Conservation (phyloP, 2,888 invertebrate species). For the Shargacucullia verbasci region DNA sequence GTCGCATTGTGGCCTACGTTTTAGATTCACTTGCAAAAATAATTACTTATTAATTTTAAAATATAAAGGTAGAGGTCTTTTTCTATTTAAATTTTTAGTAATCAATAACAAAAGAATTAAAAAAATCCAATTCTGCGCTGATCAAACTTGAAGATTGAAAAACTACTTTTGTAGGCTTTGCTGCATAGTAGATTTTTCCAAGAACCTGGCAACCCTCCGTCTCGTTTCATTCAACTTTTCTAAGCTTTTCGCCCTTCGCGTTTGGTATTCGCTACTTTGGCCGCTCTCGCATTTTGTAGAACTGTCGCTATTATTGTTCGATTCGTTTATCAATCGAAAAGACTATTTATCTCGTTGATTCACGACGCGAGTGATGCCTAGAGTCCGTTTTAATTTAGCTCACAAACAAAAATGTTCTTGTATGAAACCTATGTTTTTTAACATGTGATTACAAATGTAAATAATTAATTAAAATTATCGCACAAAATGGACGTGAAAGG, state of each 20-base stretch:
- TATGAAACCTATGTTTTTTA: slow-evolving; percentile 57
- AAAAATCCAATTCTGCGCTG: too few relatives aligned
- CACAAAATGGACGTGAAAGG: slow-evolving; percentile 82
- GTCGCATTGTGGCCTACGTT: too few relatives aligned
- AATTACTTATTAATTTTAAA: too few relatives aligned
- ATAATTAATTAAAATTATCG: slow-evolving; percentile 76
- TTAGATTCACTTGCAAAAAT: too few relatives aligned
- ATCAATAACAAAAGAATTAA: too few relatives aligned
- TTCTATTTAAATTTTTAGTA: too few relatives aligned
- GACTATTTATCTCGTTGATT: slow-evolving; percentile 48
- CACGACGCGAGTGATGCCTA: slow-evolving; percentile 67
- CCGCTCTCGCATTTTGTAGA: slow-evolving; percentile 38
- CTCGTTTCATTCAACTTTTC: slow-evolving; percentile 56
- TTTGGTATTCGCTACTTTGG: slow-evolving; percentile 59
- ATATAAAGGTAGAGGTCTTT: too few relatives aligned
- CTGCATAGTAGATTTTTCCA: slow-evolving; percentile 93
- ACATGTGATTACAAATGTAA: slow-evolving; percentile 83
- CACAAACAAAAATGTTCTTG: slow-evolving; percentile 57
- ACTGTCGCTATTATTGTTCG: slow-evolving; percentile 36
- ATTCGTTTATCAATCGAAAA: slow-evolving; percentile 39
- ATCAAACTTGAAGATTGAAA: too few relatives aligned
- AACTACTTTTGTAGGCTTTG: slow-evolving; percentile 97
- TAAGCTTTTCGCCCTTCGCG: slow-evolving; percentile 62
- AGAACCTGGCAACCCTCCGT: slow-evolving; percentile 32
- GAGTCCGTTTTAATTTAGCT: slow-evolving; percentile 58